Conservation (phyloP, 92 coral and sea anemone species). For the Palythoa grandiflora region DNA sequence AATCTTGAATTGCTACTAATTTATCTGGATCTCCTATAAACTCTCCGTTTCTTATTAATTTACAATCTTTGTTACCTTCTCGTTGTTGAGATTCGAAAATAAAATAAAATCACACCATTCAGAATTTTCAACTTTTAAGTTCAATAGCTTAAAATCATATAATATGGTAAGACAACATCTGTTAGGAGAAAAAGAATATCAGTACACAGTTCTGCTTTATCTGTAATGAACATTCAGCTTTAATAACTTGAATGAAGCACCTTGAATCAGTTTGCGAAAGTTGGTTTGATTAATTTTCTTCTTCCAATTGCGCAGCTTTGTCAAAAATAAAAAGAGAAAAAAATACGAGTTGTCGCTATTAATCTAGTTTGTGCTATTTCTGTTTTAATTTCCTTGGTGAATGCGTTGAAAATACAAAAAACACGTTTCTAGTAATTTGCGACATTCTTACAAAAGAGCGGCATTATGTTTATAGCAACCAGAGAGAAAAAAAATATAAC, state of each 20-base stretch:
- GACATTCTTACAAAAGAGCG: neutral
- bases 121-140: neutral
- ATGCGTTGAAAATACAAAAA: neutral
- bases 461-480: neutral
- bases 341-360: neutral
- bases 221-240: neutral
- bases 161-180: neutral
- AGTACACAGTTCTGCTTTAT: neutral
- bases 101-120: neutral
- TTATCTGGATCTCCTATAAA: constrained; percentile 23
- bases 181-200: neutral
- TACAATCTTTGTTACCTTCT: neutral
- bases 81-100: neutral
- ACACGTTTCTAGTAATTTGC: neutral
- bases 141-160: neutral
- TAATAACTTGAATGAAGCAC: neutral
- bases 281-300: neutral
- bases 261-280: neutral
- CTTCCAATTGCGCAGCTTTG: neutral
- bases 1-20: constrained; percentile 18
- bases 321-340: neutral
- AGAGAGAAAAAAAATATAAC: neutral
- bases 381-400: neutral
- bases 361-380: neutral
- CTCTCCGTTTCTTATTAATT: neutral